phyloP scores from a whole-genome alignment of 2,888 invertebrate genomes.

The Trilocha varians region DNA sequence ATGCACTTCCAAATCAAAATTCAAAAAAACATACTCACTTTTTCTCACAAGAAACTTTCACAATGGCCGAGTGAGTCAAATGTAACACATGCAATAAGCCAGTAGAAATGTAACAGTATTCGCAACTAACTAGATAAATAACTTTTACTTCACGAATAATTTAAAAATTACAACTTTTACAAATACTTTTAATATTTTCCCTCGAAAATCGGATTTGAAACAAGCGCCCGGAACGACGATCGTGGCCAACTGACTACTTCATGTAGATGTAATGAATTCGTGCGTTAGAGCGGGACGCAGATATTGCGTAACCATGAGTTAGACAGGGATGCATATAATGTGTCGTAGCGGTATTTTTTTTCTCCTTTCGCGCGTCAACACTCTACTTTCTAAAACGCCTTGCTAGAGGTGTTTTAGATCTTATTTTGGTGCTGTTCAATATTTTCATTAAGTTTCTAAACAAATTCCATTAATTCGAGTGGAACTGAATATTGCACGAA shows the following conservation, averaged over 20 bases:
- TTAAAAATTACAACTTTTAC: not conserved
- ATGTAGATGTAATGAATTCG: conserved; percentile 36
- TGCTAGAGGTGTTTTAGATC: conserved; percentile 28
- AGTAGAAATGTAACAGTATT: not conserved
- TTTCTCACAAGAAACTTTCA: conserved; percentile 48
- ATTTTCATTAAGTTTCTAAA: conserved; percentile 13
- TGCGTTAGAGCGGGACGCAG: conserved; percentile 35
- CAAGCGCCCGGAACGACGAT: conserved; percentile 41
- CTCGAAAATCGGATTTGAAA: conserved; percentile 28
- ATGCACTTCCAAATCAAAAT: not conserved
- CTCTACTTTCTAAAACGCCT: conserved; percentile 64
- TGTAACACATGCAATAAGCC: conserved; percentile 20
- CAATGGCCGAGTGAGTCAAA: conserved; percentile 24
- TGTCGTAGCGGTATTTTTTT: conserved; percentile 69
- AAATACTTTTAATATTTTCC: conserved; percentile 13
- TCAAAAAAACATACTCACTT: conserved; percentile 18
- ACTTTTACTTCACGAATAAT: not conserved
- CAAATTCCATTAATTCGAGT: too few relatives aligned
- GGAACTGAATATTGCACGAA: too few relatives aligned
- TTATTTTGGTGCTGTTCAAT: conserved; percentile 20
- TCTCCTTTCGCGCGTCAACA: conserved; percentile 59
- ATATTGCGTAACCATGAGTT: conserved; percentile 17
- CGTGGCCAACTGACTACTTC: conserved; percentile 44
- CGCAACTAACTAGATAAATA: not conserved
- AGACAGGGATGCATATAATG: conserved; percentile 42